Conservation (phyloP, 2,888 invertebrate species). For the Drosophila quinaria region DNA sequence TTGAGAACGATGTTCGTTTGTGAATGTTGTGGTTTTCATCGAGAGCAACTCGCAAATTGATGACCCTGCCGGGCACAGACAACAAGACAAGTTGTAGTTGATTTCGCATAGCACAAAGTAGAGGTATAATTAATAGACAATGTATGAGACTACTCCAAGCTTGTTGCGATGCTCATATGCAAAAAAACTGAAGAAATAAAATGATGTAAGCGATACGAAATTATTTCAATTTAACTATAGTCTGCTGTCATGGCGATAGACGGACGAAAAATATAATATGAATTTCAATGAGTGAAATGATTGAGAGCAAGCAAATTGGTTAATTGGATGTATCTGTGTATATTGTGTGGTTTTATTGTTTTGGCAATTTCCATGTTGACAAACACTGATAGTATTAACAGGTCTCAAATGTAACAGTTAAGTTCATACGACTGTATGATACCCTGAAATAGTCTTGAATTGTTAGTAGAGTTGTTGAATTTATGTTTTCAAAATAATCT, state of each 20-base stretch:
- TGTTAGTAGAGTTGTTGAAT: too few relatives aligned
- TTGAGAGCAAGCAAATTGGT: slow-evolving; percentile 3
- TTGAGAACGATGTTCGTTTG: neutral
- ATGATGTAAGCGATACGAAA: slow-evolving; percentile 2
- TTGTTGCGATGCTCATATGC: neutral
- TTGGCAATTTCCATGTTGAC: slow-evolving; percentile 4
- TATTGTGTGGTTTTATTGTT: slow-evolving; percentile 17
- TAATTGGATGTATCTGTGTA: slow-evolving; percentile 13
- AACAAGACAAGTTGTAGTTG: neutral
- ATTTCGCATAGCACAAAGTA: neutral
- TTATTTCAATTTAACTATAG: slow-evolving; percentile 13
- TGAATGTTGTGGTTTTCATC: neutral
- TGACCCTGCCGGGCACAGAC: neutral
- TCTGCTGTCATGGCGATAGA: slow-evolving; percentile 27
- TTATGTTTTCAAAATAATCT: too few relatives aligned
- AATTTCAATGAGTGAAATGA: slow-evolving; percentile 7
- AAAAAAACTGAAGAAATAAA: neutral
- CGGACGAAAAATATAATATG: slow-evolving; percentile 6
- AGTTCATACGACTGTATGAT: neutral
- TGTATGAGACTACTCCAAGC: neutral
- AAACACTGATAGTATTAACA: slow-evolving; percentile 1
- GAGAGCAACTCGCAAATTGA: neutral
- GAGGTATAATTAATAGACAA: neutral
- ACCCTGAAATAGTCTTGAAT: neutral
- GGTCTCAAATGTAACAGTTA: neutral